A percentile compares a stretch with the other conserved stretches of the same genome.
Conservation (phyloP, 2,888 invertebrate species). For the Macaria notata region DNA sequence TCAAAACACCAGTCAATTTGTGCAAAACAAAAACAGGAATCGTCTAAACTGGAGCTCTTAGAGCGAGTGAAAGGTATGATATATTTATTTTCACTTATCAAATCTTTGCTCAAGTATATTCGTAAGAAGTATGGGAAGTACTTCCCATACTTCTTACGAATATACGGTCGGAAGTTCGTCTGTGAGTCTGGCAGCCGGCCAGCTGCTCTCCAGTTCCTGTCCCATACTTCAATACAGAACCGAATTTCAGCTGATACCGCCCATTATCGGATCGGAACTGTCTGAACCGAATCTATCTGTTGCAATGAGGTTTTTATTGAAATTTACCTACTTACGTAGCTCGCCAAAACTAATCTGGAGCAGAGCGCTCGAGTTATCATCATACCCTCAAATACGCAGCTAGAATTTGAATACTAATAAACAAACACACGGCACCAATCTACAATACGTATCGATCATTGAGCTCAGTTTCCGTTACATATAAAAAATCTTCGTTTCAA, state of each 20-base stretch:
- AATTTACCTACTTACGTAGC: conserved; percentile 8
- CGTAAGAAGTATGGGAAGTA: conserved; percentile 50
- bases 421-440: conserved; percentile 9
- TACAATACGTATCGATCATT: conserved; percentile 11
- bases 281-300: conserved; percentile 8
- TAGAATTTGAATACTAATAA: conserved; percentile 6
- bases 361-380: conserved; percentile 7
- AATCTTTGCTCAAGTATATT: conserved; percentile 30
- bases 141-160: too few relatives aligned
- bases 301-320: conserved; percentile 15
- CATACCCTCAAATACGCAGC: conserved; percentile 4
- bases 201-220: conserved; percentile 38
- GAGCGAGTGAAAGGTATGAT: not conserved
- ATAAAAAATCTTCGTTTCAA: too few relatives aligned
- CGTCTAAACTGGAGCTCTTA: not conserved
- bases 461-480: not conserved
- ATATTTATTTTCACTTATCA: conserved; percentile 38
- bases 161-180: conserved; percentile 45
- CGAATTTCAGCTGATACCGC: conserved; percentile 19
- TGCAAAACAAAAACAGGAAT: conserved; percentile 11
- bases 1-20: conserved; percentile 8
- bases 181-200: conserved; percentile 45
- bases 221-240: conserved; percentile 33
- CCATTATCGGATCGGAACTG: conserved; percentile 11
- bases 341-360: conserved; percentile 8